phyloP scores from a whole-genome alignment of 1,140 invertebrate species.

The Diplogasteroides magnus region DNA sequence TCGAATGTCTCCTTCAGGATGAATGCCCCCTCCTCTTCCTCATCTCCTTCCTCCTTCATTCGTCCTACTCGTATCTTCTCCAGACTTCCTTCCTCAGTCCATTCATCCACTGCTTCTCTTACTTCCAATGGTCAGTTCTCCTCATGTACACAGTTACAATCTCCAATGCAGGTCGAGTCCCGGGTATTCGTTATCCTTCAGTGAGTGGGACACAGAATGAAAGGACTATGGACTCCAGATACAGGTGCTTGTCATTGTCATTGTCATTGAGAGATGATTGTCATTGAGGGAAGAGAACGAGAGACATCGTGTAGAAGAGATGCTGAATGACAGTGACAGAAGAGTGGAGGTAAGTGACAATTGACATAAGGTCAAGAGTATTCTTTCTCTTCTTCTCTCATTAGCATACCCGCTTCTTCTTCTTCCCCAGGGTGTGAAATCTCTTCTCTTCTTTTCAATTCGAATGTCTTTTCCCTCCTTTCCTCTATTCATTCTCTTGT shows the following conservation, averaged over 20 bases:
- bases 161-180: background rate
- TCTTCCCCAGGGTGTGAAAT: background rate
- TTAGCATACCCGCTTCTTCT: slow-evolving; percentile 4
- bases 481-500: background rate
- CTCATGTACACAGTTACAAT: background rate
- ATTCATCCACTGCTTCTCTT: background rate
- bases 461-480: slow-evolving; percentile 5
- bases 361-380: background rate
- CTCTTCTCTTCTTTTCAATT: slow-evolving; percentile 1
- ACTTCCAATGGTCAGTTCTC: background rate
- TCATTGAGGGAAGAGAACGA: slow-evolving; percentile 18
- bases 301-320: too few species aligned
- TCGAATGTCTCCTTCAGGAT: background rate
- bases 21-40: background rate
- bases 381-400: slow-evolving; percentile 3
- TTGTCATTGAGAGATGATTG: slow-evolving; percentile 19
- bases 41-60: background rate
- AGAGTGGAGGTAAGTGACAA: slow-evolving; percentile 19
- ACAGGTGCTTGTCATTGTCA: slow-evolving; percentile 1
- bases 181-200: slow-evolving; percentile 6
- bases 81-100: background rate
- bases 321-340: slow-evolving; percentile 19
- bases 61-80: background rate
- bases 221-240: background rate
- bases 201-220: background rate